Conservation (phyloP, 2,797 vertebrate genomes). For the Chrysocyon brachyurus region DNA sequence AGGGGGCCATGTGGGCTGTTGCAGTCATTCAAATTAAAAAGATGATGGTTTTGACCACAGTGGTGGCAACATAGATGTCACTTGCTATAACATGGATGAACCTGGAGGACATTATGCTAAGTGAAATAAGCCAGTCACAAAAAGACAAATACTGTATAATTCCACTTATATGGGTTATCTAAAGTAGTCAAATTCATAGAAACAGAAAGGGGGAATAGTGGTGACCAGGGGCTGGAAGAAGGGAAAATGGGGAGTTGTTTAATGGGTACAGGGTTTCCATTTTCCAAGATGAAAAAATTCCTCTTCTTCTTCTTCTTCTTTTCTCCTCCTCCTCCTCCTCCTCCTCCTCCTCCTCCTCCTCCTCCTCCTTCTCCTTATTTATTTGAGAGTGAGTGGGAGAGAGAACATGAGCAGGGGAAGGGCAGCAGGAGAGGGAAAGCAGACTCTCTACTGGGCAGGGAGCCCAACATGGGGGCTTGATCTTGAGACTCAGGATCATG, state of each 20-base stretch:
- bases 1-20: background rate
- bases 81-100: background rate
- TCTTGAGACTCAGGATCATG: no score
- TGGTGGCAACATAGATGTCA: background rate
- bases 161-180: background rate
- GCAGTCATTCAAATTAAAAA: conserved; percentile 14
- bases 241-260: background rate
- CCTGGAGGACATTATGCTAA: background rate
- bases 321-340: no score
- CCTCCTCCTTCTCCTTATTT: no score
- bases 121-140: conserved; percentile 13
- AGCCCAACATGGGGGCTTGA: no score
- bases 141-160: background rate
- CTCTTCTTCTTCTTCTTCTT: no score
- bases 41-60: background rate
- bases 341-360: no score
- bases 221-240: background rate
- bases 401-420: no score
- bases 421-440: no score
- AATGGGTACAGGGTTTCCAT: background rate
- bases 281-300: conserved; percentile 34
- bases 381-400: no score
- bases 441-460: no score
- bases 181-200: conserved; percentile 32
- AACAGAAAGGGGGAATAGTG: background rate